Evolutionary conservation across 2,113 vertebrate species (phyloP).

Genomic region (Paradoxurus hermaphroditus): DNA sequence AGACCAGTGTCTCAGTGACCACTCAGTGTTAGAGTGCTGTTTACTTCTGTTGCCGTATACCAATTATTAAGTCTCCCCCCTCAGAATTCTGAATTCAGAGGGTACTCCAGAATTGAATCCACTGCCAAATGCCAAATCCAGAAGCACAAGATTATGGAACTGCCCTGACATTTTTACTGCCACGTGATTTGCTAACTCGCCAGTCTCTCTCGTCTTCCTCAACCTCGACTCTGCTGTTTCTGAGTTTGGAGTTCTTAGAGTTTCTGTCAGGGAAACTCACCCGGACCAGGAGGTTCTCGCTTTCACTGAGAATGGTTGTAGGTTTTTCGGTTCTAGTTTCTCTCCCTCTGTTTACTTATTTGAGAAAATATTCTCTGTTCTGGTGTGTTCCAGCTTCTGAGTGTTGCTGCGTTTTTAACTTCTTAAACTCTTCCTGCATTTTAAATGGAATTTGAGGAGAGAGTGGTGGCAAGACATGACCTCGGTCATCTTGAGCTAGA

Average conservation of each 20-base stretch:
- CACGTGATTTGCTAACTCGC: background rate
- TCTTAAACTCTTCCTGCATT: background rate
- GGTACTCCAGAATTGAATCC: background rate
- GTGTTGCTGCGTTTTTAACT: background rate
- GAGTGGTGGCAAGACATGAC: background rate
- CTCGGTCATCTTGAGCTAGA: background rate
- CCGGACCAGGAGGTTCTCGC: background rate
- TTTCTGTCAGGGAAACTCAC: background rate
- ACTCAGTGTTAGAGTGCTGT: background rate
- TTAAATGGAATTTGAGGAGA: background rate
- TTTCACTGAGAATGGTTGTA: background rate
- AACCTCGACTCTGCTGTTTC: background rate
- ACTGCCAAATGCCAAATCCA: background rate
- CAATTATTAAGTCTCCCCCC: background rate
- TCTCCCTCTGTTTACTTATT: background rate
- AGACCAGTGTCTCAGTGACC: background rate
- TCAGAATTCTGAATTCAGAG: conserved; percentile 10
- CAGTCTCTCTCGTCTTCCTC: background rate
- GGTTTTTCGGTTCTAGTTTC: background rate
- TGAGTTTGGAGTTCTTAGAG: background rate
- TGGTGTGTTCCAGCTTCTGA: background rate
- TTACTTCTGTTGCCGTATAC: background rate
- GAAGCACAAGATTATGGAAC: background rate
- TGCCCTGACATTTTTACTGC: background rate
- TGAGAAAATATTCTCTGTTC: background rate